These are phyloP conservation scores for Rostratula benghalensis DNA, from an alignment of 2,113 vertebrate species.

Conservation along the genomic window DNA sequence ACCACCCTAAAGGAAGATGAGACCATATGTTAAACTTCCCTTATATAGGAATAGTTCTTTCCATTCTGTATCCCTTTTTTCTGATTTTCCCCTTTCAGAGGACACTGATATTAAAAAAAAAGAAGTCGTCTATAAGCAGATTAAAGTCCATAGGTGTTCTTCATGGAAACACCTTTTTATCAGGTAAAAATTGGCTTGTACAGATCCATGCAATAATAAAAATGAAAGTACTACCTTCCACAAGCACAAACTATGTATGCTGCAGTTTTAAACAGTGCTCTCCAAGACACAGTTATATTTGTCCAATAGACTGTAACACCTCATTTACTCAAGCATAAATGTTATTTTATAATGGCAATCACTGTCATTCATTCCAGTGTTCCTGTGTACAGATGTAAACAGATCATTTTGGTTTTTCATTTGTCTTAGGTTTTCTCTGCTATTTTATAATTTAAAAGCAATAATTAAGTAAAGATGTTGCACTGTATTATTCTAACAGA, in stretches of 20 bases:
- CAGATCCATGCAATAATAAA: neutral
- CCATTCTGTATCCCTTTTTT: neutral
- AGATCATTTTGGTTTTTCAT: conserved; percentile 11
- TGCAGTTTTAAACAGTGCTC: neutral
- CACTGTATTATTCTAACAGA: neutral
- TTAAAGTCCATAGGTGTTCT: neutral
- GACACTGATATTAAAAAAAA: neutral
- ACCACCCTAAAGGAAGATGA: neutral
- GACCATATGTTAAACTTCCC: neutral
- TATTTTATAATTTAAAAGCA: neutral
- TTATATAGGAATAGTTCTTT: neutral
- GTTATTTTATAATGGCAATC: neutral
- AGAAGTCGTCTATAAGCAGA: neutral
- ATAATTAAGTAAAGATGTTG: neutral
- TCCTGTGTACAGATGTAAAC: conserved; percentile 11
- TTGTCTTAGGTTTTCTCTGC: neutral
- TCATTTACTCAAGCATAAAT: neutral
- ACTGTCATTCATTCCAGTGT: neutral
- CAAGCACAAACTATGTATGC: neutral
- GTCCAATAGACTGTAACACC: neutral
- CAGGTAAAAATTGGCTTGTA: neutral
- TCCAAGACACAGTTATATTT: neutral
- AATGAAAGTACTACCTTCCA: neutral
- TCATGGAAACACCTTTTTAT: neutral
- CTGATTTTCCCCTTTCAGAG: neutral